These are phyloP conservation scores for Brachypodius melanocephalos DNA, from an alignment of 2,113 vertebrate genomes.

Conservation along the genomic window DNA sequence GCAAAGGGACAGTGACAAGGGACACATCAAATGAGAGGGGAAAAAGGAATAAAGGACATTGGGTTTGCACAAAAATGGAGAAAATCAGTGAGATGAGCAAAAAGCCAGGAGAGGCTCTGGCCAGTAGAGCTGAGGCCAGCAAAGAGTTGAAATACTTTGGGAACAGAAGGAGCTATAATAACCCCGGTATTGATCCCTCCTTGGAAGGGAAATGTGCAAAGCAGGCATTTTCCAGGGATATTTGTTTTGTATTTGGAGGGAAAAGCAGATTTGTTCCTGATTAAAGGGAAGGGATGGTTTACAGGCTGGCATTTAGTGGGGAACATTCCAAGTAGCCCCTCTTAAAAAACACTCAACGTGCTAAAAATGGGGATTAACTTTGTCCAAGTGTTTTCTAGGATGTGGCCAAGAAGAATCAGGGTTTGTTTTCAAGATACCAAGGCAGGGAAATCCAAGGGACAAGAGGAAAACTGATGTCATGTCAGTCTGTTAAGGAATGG, in stretches of 20 bases:
- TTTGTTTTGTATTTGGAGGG: constrained; percentile 54
- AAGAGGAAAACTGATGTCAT: background rate
- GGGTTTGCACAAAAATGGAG: constrained; percentile 31
- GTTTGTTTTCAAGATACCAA: background rate
- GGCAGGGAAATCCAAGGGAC: background rate
- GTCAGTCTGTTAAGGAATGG: background rate
- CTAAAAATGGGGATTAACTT: background rate
- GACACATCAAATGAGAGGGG: background rate
- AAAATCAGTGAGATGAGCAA: constrained; percentile 59
- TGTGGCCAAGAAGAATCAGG: background rate
- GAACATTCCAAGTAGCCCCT: background rate
- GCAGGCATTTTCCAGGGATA: constrained; percentile 53
- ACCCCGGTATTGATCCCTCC: constrained; percentile 52
- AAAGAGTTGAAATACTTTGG: constrained; percentile 61
- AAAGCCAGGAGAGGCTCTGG: constrained; percentile 24
- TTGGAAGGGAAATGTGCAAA: constrained; percentile 67
- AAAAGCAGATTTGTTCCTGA: constrained; percentile 52
- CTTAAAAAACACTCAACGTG: background rate
- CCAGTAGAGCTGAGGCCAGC: constrained; percentile 58
- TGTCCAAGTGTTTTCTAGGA: background rate
- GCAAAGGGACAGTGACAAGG: background rate
- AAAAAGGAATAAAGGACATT: background rate
- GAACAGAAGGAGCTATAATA: constrained; percentile 64
- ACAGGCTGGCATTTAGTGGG: background rate
- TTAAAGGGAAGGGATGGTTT: constrained; percentile 23